These are phyloP conservation scores for Heterodera schachtii DNA, from an alignment of 1,140 invertebrate genomes.

Conservation along the genomic window DNA sequence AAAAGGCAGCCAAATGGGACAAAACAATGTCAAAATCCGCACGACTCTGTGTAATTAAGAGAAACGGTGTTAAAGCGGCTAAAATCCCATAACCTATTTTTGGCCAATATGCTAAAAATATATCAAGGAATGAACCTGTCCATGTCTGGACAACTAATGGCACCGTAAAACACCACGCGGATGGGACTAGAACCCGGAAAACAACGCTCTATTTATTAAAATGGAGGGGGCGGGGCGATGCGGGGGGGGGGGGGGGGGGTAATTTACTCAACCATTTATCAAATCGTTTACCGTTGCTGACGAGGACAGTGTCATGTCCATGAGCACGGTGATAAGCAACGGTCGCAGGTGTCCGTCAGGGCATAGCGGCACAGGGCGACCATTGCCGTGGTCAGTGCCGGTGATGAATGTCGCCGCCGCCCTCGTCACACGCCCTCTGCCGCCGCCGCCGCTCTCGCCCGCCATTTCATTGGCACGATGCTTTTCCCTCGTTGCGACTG, in stretches of 20 bases:
- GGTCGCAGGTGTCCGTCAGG: conserved; percentile 56
- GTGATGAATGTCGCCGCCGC: not conserved
- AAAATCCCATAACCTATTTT: too few species aligned
- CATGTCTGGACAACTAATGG: too few species aligned
- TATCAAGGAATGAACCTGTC: too few species aligned
- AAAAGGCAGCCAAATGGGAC: conserved; percentile 40
- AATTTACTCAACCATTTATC: not conserved
- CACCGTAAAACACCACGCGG: too few species aligned
- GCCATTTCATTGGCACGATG: too few species aligned
- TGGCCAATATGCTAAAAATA: too few species aligned
- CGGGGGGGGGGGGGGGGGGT: too few species aligned
- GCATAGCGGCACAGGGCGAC: conserved; percentile 48
- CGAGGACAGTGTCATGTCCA: conserved; percentile 55
- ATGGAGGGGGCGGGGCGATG: too few species aligned
- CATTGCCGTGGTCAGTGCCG: not conserved
- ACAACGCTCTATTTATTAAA: too few species aligned
- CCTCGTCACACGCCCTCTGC: not conserved
- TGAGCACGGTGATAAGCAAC: conserved; percentile 53
- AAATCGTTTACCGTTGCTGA: conserved; percentile 31
- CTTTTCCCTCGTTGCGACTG: too few species aligned
- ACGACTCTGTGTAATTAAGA: conserved; percentile 14
- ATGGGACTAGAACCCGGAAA: too few species aligned
- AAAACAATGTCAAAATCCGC: conserved; percentile 52
- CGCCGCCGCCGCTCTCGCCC: not conserved
- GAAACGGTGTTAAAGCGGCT: not conserved